Evolutionary conservation across 2,888 invertebrate species (phyloP), one percentile per base, ranked within the genome.

Genomic region (Phania funesta): DNA sequence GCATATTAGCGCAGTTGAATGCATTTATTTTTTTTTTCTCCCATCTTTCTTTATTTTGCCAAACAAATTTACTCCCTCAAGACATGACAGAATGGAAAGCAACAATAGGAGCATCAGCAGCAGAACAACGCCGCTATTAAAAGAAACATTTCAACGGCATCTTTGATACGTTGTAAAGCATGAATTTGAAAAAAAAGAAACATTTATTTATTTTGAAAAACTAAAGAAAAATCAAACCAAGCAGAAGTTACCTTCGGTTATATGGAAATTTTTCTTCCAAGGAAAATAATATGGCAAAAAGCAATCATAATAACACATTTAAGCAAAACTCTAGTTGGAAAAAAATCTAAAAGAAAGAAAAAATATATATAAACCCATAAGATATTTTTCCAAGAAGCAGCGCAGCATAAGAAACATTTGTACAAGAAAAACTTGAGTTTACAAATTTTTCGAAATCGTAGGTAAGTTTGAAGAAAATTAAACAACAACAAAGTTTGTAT

Each of bases 231-330:
- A 60, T 67, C 41, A 52, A 64, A 52, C 35, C 65, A 50, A 76
- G 62, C 48, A 73, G 71, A 82, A 46, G 73, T 77, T 81, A 82
- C 44, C 52, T 68, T 52, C 68, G 82, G 82, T 82, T 82, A 82
- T 82, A 82, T 82, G 82, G 78, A 82, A 82, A 82, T 82, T 74
- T 74, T 82, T 62, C 73, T 74, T 58, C 60, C 44, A 41, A 74
- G 58, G 64, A 78, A 82, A 77, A 80, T 50, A 67, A 26, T 46
- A 9, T 18, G 46, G 64, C 64, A 54, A 18, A 71, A 56, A 73
- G 70, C 74, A 80, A 60, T 74, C 74, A 78, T 82, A 82, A 82
- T 82, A 75, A 82, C 44, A 82, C 48, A 78, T 78, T 82, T 78
- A 65, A 74, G 56, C 41, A 71, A 73, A 79, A 79, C 41, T 71